phyloP scores from a whole-genome alignment of 1,140 invertebrate genomes.

The Ceratitis capitata region DNA sequence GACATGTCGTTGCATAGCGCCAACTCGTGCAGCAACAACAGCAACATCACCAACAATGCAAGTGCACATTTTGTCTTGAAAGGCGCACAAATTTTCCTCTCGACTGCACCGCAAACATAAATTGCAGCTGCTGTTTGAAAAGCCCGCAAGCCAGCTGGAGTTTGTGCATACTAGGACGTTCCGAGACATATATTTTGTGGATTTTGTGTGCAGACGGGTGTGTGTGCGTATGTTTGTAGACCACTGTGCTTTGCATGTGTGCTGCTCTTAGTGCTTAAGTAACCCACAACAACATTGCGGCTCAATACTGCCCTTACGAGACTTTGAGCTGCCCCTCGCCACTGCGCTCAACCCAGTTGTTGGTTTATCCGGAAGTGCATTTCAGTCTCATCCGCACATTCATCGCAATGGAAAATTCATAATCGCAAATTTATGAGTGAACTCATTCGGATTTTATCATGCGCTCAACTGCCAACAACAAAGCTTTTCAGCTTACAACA shows the following conservation, averaged over 20 bases:
- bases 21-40: too few relatives aligned
- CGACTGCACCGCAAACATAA: slow-evolving; percentile 40
- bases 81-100: slow-evolving; percentile 38
- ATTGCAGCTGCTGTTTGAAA: slow-evolving; percentile 20
- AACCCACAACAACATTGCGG: background rate
- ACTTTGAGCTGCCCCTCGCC: background rate
- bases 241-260: background rate
- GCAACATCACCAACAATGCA: background rate
- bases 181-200: background rate
- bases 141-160: slow-evolving; percentile 11
- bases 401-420: slow-evolving; percentile 40
- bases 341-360: background rate
- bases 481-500: background rate
- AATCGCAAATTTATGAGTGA: slow-evolving; percentile 40
- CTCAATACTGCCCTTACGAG: background rate
- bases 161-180: background rate
- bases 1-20: background rate
- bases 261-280: background rate
- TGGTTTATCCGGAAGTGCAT: slow-evolving; percentile 30
- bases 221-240: background rate
- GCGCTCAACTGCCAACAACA: slow-evolving; percentile 11
- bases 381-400: slow-evolving; percentile 38
- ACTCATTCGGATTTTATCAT: slow-evolving; percentile 34
- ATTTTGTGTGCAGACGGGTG: background rate
- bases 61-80: slow-evolving; percentile 13